Evolutionary conservation across 2,888 invertebrate genomes (phyloP).

Genomic region (Amiota communis): DNA sequence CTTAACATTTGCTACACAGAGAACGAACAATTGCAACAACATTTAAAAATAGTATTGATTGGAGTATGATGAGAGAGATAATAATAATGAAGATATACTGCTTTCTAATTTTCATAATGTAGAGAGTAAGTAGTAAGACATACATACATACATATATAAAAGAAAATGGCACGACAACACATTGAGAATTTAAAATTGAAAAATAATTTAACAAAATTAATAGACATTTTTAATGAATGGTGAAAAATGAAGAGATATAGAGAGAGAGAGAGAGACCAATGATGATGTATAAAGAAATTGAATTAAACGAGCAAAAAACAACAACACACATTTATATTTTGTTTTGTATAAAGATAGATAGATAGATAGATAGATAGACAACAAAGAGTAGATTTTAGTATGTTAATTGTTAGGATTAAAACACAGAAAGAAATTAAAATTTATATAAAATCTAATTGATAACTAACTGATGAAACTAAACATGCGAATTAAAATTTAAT

Average conservation of each 20-base stretch:
- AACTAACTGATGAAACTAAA: constrained; percentile 1
- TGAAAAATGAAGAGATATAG: too few species aligned
- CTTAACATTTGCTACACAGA: constrained; percentile 72
- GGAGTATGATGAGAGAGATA: background rate
- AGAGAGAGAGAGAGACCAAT: too few species aligned
- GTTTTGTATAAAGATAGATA: too few species aligned
- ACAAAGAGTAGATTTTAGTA: too few species aligned
- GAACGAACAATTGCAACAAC: constrained; percentile 69
- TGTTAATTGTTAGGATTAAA: too few species aligned
- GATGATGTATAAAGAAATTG: too few species aligned
- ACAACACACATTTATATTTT: background rate
- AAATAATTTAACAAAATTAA: too few species aligned
- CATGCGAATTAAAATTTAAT: background rate
- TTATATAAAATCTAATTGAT: background rate
- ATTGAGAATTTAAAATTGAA: too few species aligned
- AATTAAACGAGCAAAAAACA: constrained; percentile 9
- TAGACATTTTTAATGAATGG: too few species aligned
- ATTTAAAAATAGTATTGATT: constrained; percentile 52
- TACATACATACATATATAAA: too few species aligned
- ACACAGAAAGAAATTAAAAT: background rate
- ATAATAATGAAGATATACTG: background rate
- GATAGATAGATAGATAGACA: too few species aligned
- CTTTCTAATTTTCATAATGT: constrained; percentile 13
- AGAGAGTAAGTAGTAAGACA: background rate
- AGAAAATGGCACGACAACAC: too few species aligned